Evolutionary conservation across 2,888 invertebrate species (phyloP), one percentile per base, ranked within the genome.

Genomic region (Chymomyza fuscimana): DNA sequence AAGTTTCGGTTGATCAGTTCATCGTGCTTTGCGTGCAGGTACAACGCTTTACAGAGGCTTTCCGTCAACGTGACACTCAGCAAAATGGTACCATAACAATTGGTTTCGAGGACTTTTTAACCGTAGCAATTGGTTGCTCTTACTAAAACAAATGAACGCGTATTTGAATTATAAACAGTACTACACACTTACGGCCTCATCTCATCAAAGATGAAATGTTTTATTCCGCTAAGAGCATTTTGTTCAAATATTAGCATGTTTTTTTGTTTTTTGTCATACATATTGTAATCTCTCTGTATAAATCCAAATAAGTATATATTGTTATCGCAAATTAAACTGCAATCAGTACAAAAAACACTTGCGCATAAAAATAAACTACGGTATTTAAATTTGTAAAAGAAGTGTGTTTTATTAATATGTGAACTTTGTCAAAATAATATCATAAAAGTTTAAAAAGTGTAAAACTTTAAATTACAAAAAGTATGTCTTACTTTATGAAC

Each of bases 71-170:
- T 65, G 98, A 98, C 90, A 93, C 94, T 0, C 95, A 96, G 80
- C 94, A 95, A 92, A 95, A 95, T 84, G 98, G 98, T 50, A 93
- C 94, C 7, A 97, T 98, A 65, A 95, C 95, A 2, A 95, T 98
- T 88, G 95, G 93, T 32, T 98, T 98, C 89, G 98, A 98, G 93
- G 98, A 98, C 89, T 98, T 98, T 88, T 93, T 99, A 61, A 94
- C 94, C 73, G 94, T 98, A 81, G 96, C 97, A 46, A 93, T 98
- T 59, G 95, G 94, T 86, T 95, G 95, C 90, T 95, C 95, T 1
- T 83, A 83, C 65, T 83, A 60, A 76, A 19, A 40, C 7, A 19
- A 15, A 15, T 15, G 16, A 12, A 59, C 6, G 15, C 4, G 12
- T 29, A n/a, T 5, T 29, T 6, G 5, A 29, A 25, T 6, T 51